These are phyloP conservation scores for Lutjanus argentimaculatus DNA, from an alignment of 2,797 vertebrate genomes.

Conservation along the genomic window DNA sequence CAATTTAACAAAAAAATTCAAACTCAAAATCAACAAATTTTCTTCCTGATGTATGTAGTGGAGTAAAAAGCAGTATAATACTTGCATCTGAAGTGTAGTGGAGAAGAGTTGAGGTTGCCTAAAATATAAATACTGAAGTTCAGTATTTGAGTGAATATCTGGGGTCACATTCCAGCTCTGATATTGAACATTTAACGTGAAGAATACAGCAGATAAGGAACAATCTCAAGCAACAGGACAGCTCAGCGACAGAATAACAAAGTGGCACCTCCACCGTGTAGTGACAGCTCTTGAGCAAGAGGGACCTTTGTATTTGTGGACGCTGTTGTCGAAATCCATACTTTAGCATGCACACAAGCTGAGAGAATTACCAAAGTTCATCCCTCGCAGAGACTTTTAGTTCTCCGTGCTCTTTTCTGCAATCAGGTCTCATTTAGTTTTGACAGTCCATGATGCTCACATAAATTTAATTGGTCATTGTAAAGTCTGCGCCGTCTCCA, in stretches of 20 bases:
- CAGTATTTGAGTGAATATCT: too few relatives aligned
- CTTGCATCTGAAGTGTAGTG: too few relatives aligned
- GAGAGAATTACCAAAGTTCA: conserved; percentile 23
- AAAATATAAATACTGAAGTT: too few relatives aligned
- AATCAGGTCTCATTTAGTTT: conserved; percentile 57
- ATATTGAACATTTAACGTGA: background rate
- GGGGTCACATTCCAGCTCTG: too few relatives aligned
- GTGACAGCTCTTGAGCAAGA: conserved; percentile 38
- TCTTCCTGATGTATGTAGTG: too few relatives aligned
- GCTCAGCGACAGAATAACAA: conserved; percentile 23
- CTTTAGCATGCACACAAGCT: conserved; percentile 17
- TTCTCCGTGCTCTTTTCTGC: conserved; percentile 36
- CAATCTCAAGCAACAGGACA: background rate
- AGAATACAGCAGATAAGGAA: conserved; percentile 1
- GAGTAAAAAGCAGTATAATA: too few relatives aligned
- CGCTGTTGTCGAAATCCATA: conserved; percentile 29
- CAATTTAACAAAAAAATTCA: too few relatives aligned
- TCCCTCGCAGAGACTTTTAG: conserved; percentile 13
- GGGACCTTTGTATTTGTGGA: conserved; percentile 37
- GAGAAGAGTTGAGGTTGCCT: too few relatives aligned
- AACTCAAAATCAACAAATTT: too few relatives aligned
- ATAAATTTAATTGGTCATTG: conserved; percentile 67
- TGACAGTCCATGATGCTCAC: conserved; percentile 45
- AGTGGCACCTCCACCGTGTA: background rate
- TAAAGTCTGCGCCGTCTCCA: conserved; percentile 43